Base-by-base conservation (phyloP, 2,113 vertebrate species). In the Nycticorax nycticorax region DNA sequence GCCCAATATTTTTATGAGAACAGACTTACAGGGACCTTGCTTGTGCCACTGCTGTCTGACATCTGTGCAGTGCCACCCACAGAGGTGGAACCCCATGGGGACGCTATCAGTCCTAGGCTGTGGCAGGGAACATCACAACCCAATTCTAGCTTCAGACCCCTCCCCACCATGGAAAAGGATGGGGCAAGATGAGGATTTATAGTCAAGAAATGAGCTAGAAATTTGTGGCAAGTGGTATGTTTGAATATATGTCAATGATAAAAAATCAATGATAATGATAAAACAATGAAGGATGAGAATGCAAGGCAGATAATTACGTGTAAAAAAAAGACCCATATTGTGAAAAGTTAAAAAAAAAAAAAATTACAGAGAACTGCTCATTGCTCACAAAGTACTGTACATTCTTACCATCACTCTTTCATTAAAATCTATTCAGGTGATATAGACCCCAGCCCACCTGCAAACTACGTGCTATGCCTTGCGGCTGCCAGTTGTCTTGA, bases 381-480 rank as follows among this genome's bases (percentile, higher is more conserved):
- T 79, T 79, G 63, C 52, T 67, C 37, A 79, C 19, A 75, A 57
- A 88, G 33, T 4, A 50, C 22, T 33, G 9, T 53, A 8, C 12
- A 26, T 83, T 85, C 67, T 89, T 85, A 67, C 12, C 6, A 30
- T 55, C 20, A 48, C 3, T 43, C 17, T 66, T 53, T 60, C n/a
- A 45, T 55, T 73, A 35, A 68, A 41, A 73, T 12, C 52, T 78
- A 2, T 26, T 62, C 10, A 12, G 32, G 21, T 28, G 24, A 39
- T 43, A 41, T 2, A 85, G 37, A 45, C 4, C 5, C 19, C 30
- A 75, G 21, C 39, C 1, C 33, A 78, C 7, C 18, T 33, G 23
- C 15, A 67, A 71, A 57, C 30, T 30, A 14, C 0, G 0, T 28
- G 23, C 17, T 56, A 12, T 53, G 47, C 18, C 2, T 1, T 26